Base-by-base conservation (phyloP, 2,113 vertebrate species). In the Recurvirostra avosetta region DNA sequence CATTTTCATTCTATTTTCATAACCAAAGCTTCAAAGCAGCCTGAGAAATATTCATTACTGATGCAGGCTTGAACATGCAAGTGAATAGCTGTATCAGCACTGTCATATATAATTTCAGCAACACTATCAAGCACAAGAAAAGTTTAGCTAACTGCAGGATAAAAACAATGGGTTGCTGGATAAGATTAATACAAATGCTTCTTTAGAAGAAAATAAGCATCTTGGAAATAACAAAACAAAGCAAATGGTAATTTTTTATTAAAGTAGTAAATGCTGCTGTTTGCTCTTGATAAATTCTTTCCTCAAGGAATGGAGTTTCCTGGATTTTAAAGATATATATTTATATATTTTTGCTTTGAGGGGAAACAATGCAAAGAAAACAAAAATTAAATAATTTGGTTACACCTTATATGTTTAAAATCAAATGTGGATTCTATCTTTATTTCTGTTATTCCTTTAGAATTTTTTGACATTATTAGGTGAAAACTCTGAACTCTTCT, bases 1-100 rank as follows among this genome's bases (percentile, higher is more conserved):
- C 84, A 94, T 97, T 98, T 97, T 95, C 86, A 96, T 98, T 98
- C 96, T 97, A 66, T 97, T 98, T 98, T 97, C 94, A 96, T 97
- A 98, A 96, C 94, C 40, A 95, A 58, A 80, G 74, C 78, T 97
- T 97, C 91, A 95, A 95, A 97, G 86, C 62, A 94, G 86, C 91
- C 97, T 97, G 88, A 97, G 96, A 96, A 97, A 95, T 95, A 95
- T 74, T 98, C 94, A 97, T 96, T 98, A 97, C 97, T 56, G 29
- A 94, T 95, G 73, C 90, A 96, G 74, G 93, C 97, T 96, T 85
- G 67, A 95, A 96, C 96, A 97, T 91, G 87, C 86, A 94, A 95
- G 80, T 73, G 56, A 97, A 89, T 67, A 96, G 78, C 86, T 96
- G 38, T 81, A 78, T 96, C 94, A 96, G 86, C 91, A 67, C 74